Percentiles rank a stretch among this genome's conserved stretches.
Evolutionary conservation across 2,797 vertebrate genomes (phyloP).

Genomic region (Molossus alvarezi): DNA sequence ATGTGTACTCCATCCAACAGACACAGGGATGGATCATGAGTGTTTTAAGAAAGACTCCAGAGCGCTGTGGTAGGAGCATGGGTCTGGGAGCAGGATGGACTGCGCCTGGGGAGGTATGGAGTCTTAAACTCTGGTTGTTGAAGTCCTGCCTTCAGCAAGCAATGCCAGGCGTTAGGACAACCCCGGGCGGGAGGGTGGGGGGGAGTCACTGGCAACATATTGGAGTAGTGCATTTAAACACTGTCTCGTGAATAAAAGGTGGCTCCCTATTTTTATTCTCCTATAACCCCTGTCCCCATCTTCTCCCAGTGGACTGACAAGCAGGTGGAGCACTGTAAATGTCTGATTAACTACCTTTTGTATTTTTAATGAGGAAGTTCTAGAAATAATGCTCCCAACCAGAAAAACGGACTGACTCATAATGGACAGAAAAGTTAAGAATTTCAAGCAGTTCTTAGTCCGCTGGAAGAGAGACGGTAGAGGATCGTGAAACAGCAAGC

Average conservation of each 20-base stretch:
- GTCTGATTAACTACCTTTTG: background rate
- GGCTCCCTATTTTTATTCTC: background rate
- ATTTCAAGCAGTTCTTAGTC: background rate
- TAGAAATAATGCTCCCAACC: background rate
- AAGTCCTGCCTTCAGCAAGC: background rate
- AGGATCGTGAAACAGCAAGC: background rate
- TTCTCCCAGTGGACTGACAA: background rate
- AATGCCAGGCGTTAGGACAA: background rate
- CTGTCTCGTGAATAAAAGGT: background rate
- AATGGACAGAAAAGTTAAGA: background rate
- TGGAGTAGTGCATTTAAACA: background rate
- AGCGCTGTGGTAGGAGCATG: background rate
- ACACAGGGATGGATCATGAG: background rate
- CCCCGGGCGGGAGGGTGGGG: too few species aligned
- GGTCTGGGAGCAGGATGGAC: too few species aligned
- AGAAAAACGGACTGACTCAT: background rate
- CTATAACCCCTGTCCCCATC: accelerated
- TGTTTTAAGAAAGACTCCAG: background rate
- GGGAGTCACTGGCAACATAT: too few species aligned
- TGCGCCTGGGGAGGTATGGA: background rate
- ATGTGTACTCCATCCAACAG: background rate
- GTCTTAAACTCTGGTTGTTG: background rate
- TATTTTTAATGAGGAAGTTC: slow-evolving; percentile 47
- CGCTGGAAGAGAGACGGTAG: background rate
- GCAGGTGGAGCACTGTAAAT: background rate